phyloP scores from a whole-genome alignment of 1,140 invertebrate genomes.

The Polyergus mexicanus region DNA sequence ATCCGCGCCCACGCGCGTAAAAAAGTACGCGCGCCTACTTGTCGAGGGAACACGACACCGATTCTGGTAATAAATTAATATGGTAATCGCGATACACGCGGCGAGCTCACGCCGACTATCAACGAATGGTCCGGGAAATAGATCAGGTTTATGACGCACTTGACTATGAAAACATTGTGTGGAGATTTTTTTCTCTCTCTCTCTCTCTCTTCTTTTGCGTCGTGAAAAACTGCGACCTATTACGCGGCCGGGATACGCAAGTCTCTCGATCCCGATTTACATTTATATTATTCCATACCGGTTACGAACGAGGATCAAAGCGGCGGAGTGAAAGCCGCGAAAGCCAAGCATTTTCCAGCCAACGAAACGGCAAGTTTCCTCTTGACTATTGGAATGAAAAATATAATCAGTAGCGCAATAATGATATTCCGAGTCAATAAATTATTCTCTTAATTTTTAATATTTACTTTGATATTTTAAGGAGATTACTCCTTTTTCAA shows the following conservation, averaged over 20 bases:
- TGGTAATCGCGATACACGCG: slow-evolving; percentile 62
- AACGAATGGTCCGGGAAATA: slow-evolving; percentile 25
- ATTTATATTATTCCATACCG: slow-evolving; percentile 33
- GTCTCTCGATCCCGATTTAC: slow-evolving; percentile 35
- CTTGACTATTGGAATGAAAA: neutral
- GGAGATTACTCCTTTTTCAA: too few species aligned
- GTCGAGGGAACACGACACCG: neutral
- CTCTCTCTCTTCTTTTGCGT: neutral
- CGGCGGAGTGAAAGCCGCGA: slow-evolving; percentile 34
- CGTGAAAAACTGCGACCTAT: slow-evolving; percentile 36
- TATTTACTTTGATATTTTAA: too few species aligned
- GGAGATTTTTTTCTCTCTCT: neutral
- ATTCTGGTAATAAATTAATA: slow-evolving; percentile 65
- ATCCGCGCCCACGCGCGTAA: slow-evolving; percentile 58
- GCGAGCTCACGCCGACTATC: neutral
- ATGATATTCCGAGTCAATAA: neutral
- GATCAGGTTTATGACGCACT: slow-evolving; percentile 25
- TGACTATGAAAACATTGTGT: slow-evolving; percentile 27
- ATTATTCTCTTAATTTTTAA: too few species aligned
- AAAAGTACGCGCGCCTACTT: neutral
- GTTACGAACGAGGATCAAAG: slow-evolving; percentile 40
- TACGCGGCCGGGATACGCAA: slow-evolving; percentile 34
- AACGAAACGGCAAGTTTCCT: slow-evolving; percentile 9
- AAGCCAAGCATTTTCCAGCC: slow-evolving; percentile 17
- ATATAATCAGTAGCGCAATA: neutral